Conservation (phyloP, 2,797 vertebrate species). For the Dermochelys coriacea region DNA sequence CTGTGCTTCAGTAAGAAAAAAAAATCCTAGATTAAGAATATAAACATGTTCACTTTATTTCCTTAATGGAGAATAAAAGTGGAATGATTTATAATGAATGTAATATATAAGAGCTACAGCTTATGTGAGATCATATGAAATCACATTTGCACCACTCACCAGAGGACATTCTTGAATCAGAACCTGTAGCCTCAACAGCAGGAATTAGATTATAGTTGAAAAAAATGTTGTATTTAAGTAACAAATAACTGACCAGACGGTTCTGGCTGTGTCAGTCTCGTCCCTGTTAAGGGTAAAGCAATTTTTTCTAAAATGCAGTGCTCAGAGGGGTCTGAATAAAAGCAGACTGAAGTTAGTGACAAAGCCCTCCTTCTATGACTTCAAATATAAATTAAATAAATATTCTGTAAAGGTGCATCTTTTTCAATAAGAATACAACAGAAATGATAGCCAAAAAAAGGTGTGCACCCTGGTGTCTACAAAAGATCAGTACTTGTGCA, state of each 20-base stretch:
- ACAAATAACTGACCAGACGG: not conserved
- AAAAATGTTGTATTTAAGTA: not conserved
- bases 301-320: not conserved
- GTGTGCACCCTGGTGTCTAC: rapidly evolving
- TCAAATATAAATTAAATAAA: not conserved
- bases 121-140: not conserved
- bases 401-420: rapidly evolving
- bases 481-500: not conserved
- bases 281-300: not conserved
- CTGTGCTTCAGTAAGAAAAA: not conserved
- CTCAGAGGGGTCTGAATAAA: not conserved
- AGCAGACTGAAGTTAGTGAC: not conserved
- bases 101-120: not conserved
- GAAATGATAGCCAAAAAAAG: not conserved
- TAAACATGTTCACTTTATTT: not conserved
- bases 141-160: not conserved
- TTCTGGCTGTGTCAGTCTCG: not conserved
- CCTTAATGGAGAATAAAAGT: not conserved
- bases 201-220: not conserved
- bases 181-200: not conserved
- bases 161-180: not conserved
- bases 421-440: not conserved
- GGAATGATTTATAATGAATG: not conserved
- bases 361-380: not conserved
- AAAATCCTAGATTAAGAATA: not conserved